Evolutionary conservation across 2,888 invertebrate genomes (phyloP), one percentile per base, ranked within the genome.

Genomic region (Trichogramma dendrolimi): DNA sequence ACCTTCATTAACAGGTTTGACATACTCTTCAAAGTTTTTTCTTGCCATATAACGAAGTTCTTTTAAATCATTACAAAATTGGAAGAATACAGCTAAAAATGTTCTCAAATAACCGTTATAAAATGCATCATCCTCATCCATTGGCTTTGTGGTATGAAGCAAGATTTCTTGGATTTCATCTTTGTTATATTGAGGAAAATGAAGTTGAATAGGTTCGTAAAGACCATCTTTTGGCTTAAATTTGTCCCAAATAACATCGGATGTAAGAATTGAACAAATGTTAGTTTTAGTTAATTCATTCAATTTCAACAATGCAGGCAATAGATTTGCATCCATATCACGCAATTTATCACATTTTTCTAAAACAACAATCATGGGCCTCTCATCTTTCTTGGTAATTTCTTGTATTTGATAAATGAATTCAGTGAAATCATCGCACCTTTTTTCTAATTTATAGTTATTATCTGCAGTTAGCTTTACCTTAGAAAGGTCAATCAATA

Each of bases 11-110:
- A 95, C 85, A 0, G 94, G 94, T 71, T 91, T 88, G 71, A 90
- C 84, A 75, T 94, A 95, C 74, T 87, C 87, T 0, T 82, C 75
- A 72, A 92, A 94, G 77, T 87, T 88, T 50, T 86, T 81, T 70
- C 85, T 83, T n/a, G 92, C 90, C 84, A 93, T 87, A 72, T 92
- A 86, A 67, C 87, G 84, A 58, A 96, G 82, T 79, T 96, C 95
- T 39, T 87, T 87, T 55, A 95, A 79, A 83, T 94, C 93, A 38
- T 94, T 83, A 79, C 94, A 94, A 41, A 88, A 90, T 71, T 89
- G 83, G 73, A 89, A 90, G 79, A 93, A 95, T 46, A 94, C 90
- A 68, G 90, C 89, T 4, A 95, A 81, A 75, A 94, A 90, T 53
- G 92, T 84, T 77, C 87, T 90, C 56, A 94, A 80, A 80, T 93